Conservation (phyloP, 2,113 vertebrate species). For the Percina caprodes region DNA sequence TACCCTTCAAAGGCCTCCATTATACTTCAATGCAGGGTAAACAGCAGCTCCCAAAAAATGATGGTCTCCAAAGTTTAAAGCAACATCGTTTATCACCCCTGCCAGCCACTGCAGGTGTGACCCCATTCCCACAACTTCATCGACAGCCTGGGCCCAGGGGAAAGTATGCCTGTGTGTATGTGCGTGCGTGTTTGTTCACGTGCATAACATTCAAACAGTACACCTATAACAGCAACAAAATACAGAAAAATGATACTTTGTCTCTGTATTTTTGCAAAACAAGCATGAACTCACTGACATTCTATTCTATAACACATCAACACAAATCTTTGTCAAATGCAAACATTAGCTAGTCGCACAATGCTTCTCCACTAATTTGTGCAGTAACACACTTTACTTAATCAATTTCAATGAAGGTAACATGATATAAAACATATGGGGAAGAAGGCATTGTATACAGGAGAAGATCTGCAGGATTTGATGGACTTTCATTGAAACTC, state of each 20-base stretch:
- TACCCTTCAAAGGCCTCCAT: constrained; percentile 84
- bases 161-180: constrained; percentile 39
- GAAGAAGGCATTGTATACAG: neutral
- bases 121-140: constrained; percentile 81
- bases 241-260: neutral
- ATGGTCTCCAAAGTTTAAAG: constrained; percentile 85
- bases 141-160: constrained; percentile 11
- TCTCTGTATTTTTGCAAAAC: neutral
- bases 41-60: constrained; percentile 84
- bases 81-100: constrained; percentile 88
- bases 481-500: neutral
- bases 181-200: neutral
- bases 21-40: constrained; percentile 82
- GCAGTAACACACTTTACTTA: no score
- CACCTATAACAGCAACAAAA: constrained; percentile 12
- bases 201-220: constrained; percentile 51
- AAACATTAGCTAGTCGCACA: no score
- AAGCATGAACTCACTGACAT: neutral
- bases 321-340: neutral
- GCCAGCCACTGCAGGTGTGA: constrained; percentile 86
- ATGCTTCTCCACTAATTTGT: no score
- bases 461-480: neutral
- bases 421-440: neutral
- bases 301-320: neutral
- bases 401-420: neutral